Percentiles rank a stretch among this genome's conserved stretches.
Evolutionary conservation across 2,113 vertebrate genomes (phyloP).

Genomic region (Erythrolamprus reginae): DNA sequence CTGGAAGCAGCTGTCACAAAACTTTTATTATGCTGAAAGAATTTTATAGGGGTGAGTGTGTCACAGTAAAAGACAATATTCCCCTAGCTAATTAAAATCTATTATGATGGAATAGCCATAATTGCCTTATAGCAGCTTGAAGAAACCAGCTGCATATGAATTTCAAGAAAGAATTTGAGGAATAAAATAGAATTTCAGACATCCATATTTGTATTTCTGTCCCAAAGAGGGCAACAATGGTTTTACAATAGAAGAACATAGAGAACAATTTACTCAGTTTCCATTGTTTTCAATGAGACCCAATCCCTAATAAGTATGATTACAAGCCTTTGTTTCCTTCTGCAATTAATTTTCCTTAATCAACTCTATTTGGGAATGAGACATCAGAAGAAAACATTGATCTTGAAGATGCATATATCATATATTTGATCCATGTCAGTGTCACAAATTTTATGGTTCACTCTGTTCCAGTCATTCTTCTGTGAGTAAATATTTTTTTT

Average conservation of each 20-base stretch:
- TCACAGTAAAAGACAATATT: not conserved
- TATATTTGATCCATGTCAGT: not conserved
- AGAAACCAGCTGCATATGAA: not conserved
- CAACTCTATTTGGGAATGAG: not conserved
- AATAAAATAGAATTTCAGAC: not conserved
- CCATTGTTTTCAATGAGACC: not conserved
- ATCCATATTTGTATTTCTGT: not conserved
- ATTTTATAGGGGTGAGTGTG: not conserved
- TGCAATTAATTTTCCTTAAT: not conserved
- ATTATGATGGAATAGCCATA: not conserved
- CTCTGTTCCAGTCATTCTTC: not conserved
- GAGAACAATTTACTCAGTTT: not conserved
- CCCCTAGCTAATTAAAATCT: not conserved
- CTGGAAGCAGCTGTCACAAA: not conserved
- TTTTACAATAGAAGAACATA: not conserved
- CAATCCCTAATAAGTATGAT: not conserved
- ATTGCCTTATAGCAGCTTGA: not conserved
- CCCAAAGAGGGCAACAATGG: not conserved
- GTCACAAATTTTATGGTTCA: not conserved
- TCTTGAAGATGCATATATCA: not conserved
- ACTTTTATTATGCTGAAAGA: not conserved
- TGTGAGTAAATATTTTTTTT: not conserved
- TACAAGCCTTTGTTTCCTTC: not conserved
- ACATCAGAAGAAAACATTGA: not conserved
- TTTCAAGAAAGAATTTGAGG: not conserved